Evolutionary conservation across 1,140 invertebrate species (phyloP).

Genomic region (Maconellicoccus hirsutus): DNA sequence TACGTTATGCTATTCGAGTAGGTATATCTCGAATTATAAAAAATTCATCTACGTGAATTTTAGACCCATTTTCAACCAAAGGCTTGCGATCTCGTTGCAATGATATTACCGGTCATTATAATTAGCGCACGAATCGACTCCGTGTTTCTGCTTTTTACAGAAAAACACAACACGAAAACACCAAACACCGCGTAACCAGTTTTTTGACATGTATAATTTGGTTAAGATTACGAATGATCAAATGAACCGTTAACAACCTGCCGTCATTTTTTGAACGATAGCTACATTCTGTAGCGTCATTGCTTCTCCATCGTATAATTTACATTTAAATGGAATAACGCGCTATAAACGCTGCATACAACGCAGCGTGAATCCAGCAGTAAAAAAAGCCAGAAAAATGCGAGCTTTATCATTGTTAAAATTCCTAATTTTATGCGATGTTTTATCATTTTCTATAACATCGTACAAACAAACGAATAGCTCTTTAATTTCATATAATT

Average conservation of each 20-base stretch:
- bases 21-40: too few species aligned
- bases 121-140: too few species aligned
- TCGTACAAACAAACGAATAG: not conserved
- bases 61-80: too few species aligned
- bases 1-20: too few species aligned
- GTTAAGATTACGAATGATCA: not conserved
- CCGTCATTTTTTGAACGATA: not conserved
- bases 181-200: not conserved
- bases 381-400: not conserved
- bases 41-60: too few species aligned
- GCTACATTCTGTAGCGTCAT: not conserved
- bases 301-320: not conserved
- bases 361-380: not conserved
- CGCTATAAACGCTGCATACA: not conserved
- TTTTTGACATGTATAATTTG: constrained; percentile 1
- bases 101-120: too few species aligned
- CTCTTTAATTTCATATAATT: not conserved
- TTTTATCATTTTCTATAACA: not conserved
- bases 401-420: not conserved
- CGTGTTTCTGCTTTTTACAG: too few species aligned
- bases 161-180: not conserved
- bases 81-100: too few species aligned
- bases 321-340: not conserved
- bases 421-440: not conserved
- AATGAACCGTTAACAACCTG: constrained; percentile 7